Evolutionary conservation across 2,797 vertebrate genomes (phyloP).

Genomic region (Phalloptychus januarius): DNA sequence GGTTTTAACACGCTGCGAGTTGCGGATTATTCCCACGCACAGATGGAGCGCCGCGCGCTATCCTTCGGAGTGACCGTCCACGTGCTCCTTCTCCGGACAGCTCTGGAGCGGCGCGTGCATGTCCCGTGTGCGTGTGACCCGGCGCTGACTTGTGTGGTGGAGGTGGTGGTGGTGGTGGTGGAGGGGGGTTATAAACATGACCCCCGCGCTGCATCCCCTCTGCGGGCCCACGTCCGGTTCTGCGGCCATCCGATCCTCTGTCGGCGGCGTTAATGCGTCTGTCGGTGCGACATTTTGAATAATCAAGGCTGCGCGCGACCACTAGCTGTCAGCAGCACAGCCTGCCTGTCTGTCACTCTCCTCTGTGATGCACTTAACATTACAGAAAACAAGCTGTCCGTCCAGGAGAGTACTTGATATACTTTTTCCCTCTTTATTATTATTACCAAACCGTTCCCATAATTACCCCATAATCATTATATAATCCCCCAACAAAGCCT

Average conservation of each 20-base stretch:
- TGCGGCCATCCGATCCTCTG: conserved; percentile 86
- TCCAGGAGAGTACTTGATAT: conserved; percentile 87
- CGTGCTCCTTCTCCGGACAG: conserved; percentile 32
- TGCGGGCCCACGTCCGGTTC: conserved; percentile 85
- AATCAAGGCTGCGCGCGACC: conserved; percentile 88
- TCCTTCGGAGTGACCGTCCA: conserved; percentile 57
- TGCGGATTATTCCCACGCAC: conserved; percentile 52
- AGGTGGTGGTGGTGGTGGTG: background rate
- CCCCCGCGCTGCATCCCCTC: conserved; percentile 60
- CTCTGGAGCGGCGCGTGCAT: background rate
- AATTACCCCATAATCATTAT: conserved; percentile 99
- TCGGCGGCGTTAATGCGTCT: conserved; percentile 87
- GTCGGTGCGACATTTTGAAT: conserved; percentile 89
- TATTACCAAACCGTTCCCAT: conserved; percentile 93
- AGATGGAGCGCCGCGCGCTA: conserved; percentile 66
- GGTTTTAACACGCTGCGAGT: conserved; percentile 19
- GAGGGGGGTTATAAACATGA: conserved; percentile 50
- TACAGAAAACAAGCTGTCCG: conserved; percentile 87
- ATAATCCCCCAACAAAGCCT: conserved; percentile 99
- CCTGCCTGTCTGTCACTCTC: conserved; percentile 74
- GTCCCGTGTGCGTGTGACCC: conserved; percentile 13
- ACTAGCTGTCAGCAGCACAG: conserved; percentile 84
- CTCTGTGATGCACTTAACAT: conserved; percentile 83
- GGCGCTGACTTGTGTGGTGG: background rate
- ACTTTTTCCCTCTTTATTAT: conserved; percentile 82